These are phyloP conservation scores for Enteromius paludinosus DNA, from an alignment of 2,797 vertebrate genomes.

Conservation along the genomic window DNA sequence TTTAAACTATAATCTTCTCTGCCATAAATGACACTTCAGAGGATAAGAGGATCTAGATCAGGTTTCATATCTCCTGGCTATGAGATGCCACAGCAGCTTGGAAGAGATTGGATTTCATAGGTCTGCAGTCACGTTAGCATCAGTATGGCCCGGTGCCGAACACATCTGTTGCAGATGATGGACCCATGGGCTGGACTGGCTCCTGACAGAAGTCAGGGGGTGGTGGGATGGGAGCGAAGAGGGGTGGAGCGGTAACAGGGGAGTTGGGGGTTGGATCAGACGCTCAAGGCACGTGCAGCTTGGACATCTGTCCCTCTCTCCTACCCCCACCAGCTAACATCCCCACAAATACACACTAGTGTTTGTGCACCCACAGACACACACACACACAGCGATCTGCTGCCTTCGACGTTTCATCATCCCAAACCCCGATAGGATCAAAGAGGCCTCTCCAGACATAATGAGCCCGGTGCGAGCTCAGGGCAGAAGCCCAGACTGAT, in stretches of 20 bases:
- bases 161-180: constrained; percentile 60
- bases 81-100: constrained; percentile 43
- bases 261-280: constrained; percentile 48
- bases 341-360: constrained; percentile 46
- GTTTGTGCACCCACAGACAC: constrained; percentile 25
- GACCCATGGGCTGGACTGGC: constrained; percentile 27
- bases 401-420: constrained; percentile 70
- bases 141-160: constrained; percentile 43
- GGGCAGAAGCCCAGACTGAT: constrained; percentile 61
- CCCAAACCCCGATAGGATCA: constrained; percentile 74
- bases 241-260: constrained; percentile 45
- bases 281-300: constrained; percentile 61
- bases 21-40: constrained; percentile 42
- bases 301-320: constrained; percentile 65
- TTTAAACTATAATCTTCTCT: constrained; percentile 23
- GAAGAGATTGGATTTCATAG: constrained; percentile 29
- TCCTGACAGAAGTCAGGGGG: constrained; percentile 46
- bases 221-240: constrained; percentile 20
- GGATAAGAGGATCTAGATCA: constrained; percentile 45
- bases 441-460: constrained; percentile 76
- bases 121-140: constrained; percentile 41
- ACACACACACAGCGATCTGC: constrained; percentile 7
- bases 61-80: constrained; percentile 47
- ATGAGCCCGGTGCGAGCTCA: constrained; percentile 71
- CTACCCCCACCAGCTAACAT: constrained; percentile 60